phyloP scores from a whole-genome alignment of 2,888 invertebrate species.

The Mythimna impura region DNA sequence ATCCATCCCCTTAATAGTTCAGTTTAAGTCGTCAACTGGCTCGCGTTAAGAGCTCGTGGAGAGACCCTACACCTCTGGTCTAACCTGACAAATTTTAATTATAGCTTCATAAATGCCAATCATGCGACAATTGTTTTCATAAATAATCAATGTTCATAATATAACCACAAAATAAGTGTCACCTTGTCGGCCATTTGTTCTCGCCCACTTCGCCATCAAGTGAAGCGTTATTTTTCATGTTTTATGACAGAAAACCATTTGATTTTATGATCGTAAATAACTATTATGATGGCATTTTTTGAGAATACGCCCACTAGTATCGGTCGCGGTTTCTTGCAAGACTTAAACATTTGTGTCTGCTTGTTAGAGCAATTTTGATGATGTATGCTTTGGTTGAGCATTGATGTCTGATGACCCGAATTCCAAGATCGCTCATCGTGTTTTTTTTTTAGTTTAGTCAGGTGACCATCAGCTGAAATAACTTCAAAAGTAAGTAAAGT shows the following conservation, averaged over 20 bases:
- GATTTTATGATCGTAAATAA: constrained; percentile 73
- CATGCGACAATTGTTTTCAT: constrained; percentile 26
- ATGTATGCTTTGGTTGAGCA: constrained; percentile 26
- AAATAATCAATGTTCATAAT: constrained; percentile 37
- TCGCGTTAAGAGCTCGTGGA: no score
- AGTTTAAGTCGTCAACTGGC: no score
- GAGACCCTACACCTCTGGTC: background rate
- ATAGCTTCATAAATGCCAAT: constrained; percentile 15
- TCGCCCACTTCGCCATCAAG: constrained; percentile 57
- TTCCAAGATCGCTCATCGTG: background rate
- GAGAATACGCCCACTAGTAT: constrained; percentile 62
- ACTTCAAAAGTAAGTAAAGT: background rate
- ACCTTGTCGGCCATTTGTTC: constrained; percentile 54
- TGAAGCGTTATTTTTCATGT: constrained; percentile 71
- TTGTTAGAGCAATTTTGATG: constrained; percentile 34
- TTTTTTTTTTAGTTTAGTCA: background rate
- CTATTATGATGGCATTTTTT: constrained; percentile 65
- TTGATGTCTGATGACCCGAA: constrained; percentile 19
- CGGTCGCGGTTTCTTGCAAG: constrained; percentile 65
- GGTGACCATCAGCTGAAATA: background rate
- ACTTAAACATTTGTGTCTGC: constrained; percentile 32
- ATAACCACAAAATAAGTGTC: constrained; percentile 59
- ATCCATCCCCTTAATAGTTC: no score
- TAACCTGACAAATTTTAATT: constrained; percentile 14
- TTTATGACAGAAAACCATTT: constrained; percentile 74